Evolutionary conservation across 2,113 vertebrate species (phyloP).

Genomic region (Grammatotria lemairii): DNA sequence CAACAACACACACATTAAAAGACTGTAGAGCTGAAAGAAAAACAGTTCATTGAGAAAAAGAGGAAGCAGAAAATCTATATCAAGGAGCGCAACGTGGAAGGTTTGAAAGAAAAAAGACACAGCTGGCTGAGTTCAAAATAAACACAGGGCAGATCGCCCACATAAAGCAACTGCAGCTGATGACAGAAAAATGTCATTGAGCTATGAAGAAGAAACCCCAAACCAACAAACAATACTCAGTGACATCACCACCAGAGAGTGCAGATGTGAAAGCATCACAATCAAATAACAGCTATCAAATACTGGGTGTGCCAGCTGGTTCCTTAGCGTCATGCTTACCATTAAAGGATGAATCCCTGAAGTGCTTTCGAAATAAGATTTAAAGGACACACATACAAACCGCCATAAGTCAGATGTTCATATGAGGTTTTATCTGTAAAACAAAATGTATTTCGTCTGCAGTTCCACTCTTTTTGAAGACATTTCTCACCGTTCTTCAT

Average conservation of each 20-base stretch:
- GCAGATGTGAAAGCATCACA: not conserved
- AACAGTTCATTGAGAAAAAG: not conserved
- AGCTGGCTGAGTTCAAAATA: not conserved
- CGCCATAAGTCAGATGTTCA: too few species aligned
- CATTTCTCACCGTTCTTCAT: not conserved
- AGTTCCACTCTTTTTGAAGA: not conserved
- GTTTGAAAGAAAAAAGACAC: not conserved
- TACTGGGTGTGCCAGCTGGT: not conserved
- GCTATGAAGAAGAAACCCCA: not conserved
- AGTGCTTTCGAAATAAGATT: not conserved
- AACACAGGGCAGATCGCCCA: not conserved
- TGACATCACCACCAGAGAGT: not conserved
- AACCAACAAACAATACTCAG: not conserved
- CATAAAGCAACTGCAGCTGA: not conserved
- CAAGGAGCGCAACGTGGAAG: not conserved
- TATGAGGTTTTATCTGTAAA: not conserved
- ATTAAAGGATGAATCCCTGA: not conserved
- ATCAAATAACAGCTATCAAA: not conserved
- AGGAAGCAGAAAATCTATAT: not conserved
- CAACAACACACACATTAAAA: not conserved
- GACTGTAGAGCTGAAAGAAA: not conserved
- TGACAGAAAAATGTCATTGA: not conserved
- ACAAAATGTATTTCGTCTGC: not conserved
- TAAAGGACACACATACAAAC: not conserved
- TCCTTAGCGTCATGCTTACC: not conserved